Conservation (phyloP, 2,888 invertebrate species). For the Clusia tigrina region DNA sequence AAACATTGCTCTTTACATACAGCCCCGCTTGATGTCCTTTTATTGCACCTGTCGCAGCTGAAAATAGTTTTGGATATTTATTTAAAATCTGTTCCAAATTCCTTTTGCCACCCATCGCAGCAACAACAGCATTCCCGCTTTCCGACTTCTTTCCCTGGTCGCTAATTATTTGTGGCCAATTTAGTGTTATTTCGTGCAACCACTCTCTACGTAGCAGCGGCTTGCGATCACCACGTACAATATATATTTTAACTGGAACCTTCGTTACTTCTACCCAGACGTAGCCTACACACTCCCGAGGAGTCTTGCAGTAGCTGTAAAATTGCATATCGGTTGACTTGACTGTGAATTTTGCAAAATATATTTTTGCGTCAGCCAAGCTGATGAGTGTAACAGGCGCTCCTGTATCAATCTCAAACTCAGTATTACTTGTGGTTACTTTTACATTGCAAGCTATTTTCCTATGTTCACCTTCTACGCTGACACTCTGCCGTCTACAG, state of each 20-base stretch:
- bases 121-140: not conserved
- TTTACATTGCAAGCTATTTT: slow-evolving; percentile 23
- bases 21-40: slow-evolving; percentile 28
- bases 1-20: slow-evolving; percentile 31
- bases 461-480: slow-evolving; percentile 2
- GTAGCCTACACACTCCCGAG: slow-evolving; percentile 15
- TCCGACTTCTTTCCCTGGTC: not conserved
- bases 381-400: slow-evolving; percentile 23
- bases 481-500: not conserved
- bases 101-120: not conserved
- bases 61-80: slow-evolving; percentile 7
- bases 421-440: slow-evolving; percentile 16
- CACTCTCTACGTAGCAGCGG: slow-evolving; percentile 22
- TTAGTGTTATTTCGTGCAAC: slow-evolving; percentile 2
- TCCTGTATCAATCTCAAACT: slow-evolving; percentile 30
- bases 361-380: slow-evolving; percentile 15
- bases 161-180: slow-evolving; percentile 7
- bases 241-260: slow-evolving; percentile 18
- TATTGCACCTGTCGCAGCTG: slow-evolving; percentile 19
- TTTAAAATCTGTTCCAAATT: not conserved
- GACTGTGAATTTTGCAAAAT: slow-evolving; percentile 16
- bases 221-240: slow-evolving; percentile 13
- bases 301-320: slow-evolving; percentile 25
- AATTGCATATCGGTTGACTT: slow-evolving; percentile 18
- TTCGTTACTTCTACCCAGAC: slow-evolving; percentile 11